Conservation (phyloP, 2,888 invertebrate species). For the Emmelina monodactyla region DNA sequence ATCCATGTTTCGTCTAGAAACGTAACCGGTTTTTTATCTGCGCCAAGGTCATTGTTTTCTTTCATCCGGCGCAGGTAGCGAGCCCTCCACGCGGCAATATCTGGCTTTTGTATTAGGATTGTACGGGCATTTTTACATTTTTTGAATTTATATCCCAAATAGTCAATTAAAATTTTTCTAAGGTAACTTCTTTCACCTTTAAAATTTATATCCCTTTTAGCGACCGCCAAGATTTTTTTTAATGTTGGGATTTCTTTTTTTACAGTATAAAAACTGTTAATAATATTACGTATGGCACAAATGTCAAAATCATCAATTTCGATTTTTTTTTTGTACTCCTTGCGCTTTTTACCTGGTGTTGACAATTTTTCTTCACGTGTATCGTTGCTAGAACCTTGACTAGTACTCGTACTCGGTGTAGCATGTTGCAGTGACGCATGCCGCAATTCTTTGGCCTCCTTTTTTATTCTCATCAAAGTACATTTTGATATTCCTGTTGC, state of each 20-base stretch:
- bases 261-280: conserved; percentile 15
- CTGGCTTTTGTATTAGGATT: conserved; percentile 3
- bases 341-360: conserved; percentile 17
- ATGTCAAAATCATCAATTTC: conserved; percentile 13
- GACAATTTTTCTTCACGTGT: conserved; percentile 11
- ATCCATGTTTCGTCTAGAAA: conserved; percentile 12
- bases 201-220: conserved; percentile 16
- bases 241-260: conserved; percentile 16
- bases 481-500: conserved; percentile 5
- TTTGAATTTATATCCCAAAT: conserved; percentile 11
- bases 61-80: conserved; percentile 6
- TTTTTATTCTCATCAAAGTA: conserved; percentile 3
- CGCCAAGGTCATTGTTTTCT: conserved; percentile 6
- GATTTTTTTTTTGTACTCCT: conserved; percentile 10
- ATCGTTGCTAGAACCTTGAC: not conserved
- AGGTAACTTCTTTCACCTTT: conserved; percentile 1
- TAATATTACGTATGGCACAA: conserved; percentile 13
- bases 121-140: conserved; percentile 7
- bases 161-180: conserved; percentile 4
- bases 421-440: not conserved
- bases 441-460: conserved; percentile 2
- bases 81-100: conserved; percentile 8
- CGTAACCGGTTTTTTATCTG: conserved; percentile 7
- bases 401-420: not conserved
- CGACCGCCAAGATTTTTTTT: conserved; percentile 16